phyloP scores from a whole-genome alignment of 2,888 invertebrate species.

The Auanema freiburgensis region DNA sequence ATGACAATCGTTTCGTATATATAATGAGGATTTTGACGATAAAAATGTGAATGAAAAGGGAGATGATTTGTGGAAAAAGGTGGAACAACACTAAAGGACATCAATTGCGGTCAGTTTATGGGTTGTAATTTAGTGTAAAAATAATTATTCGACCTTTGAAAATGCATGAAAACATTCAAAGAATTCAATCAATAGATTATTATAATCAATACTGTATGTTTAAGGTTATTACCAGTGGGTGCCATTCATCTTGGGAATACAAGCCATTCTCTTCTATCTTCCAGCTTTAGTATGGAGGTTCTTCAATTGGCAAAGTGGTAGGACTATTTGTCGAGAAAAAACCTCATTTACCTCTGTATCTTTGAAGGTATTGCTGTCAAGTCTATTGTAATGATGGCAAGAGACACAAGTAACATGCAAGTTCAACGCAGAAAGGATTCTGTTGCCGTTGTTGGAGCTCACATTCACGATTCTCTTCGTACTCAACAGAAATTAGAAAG shows the following conservation, averaged over 20 bases:
- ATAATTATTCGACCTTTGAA: neutral
- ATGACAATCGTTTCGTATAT: no score
- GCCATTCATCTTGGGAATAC: constrained; percentile 66
- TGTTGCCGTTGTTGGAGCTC: constrained; percentile 66
- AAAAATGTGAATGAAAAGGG: no score
- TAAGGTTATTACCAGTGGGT: constrained; percentile 66
- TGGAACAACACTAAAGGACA: no score
- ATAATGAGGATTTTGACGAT: no score
- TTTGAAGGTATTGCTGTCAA: constrained; percentile 31
- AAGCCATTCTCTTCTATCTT: constrained; percentile 68
- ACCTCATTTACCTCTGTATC: neutral
- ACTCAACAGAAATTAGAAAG: constrained; percentile 65
- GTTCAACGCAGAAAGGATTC: constrained; percentile 25
- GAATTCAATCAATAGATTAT: constrained; percentile 7
- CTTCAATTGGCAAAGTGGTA: constrained; percentile 66
- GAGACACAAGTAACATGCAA: constrained; percentile 66
- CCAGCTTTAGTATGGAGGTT: constrained; percentile 68
- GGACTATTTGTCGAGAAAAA: neutral
- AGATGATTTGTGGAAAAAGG: no score
- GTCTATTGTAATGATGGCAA: constrained; percentile 65
- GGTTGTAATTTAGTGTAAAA: no score
- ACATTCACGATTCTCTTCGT: constrained; percentile 67
- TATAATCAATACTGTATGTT: no score
- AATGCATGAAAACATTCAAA: neutral
- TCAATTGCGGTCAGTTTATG: no score